Evolutionary conservation across 2,888 invertebrate species (phyloP).

Genomic region (Nebria salina): DNA sequence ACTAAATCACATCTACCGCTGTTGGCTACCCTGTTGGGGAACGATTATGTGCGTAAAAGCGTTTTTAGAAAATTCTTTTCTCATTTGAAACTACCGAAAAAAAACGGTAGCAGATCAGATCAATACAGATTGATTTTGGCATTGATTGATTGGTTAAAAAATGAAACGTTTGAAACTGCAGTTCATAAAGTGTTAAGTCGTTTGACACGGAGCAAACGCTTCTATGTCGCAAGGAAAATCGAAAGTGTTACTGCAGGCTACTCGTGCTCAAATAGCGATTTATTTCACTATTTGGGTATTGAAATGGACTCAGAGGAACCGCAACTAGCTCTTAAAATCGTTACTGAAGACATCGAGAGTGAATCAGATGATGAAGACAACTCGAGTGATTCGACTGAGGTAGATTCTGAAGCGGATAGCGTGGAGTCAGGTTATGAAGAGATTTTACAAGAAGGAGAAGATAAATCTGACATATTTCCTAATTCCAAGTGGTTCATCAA

Average conservation of each 20-base stretch:
- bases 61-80: constrained; percentile 77
- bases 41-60: constrained; percentile 82
- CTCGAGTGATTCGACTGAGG: constrained; percentile 42
- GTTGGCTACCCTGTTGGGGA: constrained; percentile 85
- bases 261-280: constrained; percentile 67
- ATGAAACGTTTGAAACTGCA: constrained; percentile 76
- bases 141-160: constrained; percentile 79
- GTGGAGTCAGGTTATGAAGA: constrained; percentile 49
- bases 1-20: constrained; percentile 77
- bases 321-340: constrained; percentile 31
- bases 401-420: constrained; percentile 48
- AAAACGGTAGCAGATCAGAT: constrained; percentile 65
- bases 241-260: constrained; percentile 74
- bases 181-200: constrained; percentile 72
- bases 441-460: constrained; percentile 48
- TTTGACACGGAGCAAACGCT: constrained; percentile 68
- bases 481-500: constrained; percentile 70
- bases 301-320: constrained; percentile 42
- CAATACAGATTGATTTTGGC: constrained; percentile 77
- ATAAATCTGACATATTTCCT: constrained; percentile 29
- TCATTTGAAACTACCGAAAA: constrained; percentile 69
- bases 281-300: constrained; percentile 68
- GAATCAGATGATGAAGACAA: constrained; percentile 49
- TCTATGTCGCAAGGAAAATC: constrained; percentile 67
- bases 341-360: constrained; percentile 30